Evolutionary conservation across 2,113 vertebrate species (phyloP).

Genomic region (Atrichornis clamosus): DNA sequence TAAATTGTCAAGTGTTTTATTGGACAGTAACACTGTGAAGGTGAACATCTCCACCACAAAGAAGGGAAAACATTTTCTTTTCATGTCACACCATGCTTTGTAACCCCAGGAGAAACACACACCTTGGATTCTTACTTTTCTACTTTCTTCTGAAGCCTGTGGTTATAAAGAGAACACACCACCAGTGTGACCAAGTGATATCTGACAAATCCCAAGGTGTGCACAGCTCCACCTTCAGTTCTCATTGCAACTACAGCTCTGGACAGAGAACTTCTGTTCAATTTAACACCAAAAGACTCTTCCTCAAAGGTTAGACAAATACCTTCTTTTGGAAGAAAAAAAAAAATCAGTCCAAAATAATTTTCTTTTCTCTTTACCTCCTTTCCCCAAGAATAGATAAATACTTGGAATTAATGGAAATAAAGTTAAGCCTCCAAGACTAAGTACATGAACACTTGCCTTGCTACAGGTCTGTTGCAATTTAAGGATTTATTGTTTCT

Average conservation of each 20-base stretch:
- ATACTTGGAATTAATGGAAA: not conserved
- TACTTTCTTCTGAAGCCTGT: not conserved
- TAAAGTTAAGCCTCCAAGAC: not conserved
- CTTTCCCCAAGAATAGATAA: not conserved
- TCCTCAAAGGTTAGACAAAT: not conserved
- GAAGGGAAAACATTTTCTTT: not conserved
- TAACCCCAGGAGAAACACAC: not conserved
- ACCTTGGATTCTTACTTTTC: not conserved
- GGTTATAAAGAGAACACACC: not conserved
- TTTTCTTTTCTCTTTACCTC: not conserved
- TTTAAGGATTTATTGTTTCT: not conserved
- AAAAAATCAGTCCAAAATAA: not conserved
- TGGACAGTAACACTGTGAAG: not conserved
- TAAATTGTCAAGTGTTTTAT: not conserved
- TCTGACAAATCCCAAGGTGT: not conserved
- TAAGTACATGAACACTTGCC: not conserved
- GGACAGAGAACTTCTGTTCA: not conserved
- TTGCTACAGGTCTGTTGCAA: not conserved
- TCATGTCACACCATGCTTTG: not conserved
- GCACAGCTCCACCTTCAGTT: not conserved
- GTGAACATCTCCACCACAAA: not conserved
- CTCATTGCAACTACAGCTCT: not conserved
- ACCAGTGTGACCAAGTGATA: not conserved
- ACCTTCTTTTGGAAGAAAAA: not conserved
- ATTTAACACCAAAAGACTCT: not conserved